Base-by-base conservation (phyloP, 2,113 vertebrate species). In the Lamprotornis superbus region DNA sequence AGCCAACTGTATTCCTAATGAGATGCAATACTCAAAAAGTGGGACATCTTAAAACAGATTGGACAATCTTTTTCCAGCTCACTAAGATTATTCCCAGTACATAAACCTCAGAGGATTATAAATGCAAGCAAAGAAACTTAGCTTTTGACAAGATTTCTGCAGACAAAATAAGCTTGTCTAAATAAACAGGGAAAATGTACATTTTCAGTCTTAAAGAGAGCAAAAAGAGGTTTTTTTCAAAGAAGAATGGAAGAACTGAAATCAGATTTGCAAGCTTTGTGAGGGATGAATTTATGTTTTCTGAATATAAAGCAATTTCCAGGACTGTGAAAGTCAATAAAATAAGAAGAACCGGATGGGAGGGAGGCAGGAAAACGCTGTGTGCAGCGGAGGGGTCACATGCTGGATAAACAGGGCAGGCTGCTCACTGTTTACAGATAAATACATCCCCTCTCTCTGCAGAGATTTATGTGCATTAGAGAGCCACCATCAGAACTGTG, bases 11-110 rank as follows among this genome's bases (percentile, higher is more conserved):
- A 70, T 44, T 90, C 63, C 64, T 94, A 91, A 94, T 92, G 56
- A 92, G 69, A 88, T 52, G 64, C n/a, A 71, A 31, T 78, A 68
- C 31, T 71, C 52, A 53, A 56, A 87, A 96, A 97, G 75, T 91
- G 71, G 92, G 90, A 69, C 91, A 97, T 88, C 80, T 94, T 91
- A 90, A 74, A 87, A 90, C 69, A 91, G 59, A 90, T 35, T 74
- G 82, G 79, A 93, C 90, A 91, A 95, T 78, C n/a, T 75, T 87
- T 76, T 86, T 83, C 83, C 85, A 92, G 70, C 81, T 93, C 77
- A 84, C 60, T 37, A 91, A 83, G 85, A 92, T 78, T 83, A 93
- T 83, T 95, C 86, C 53, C 68, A 83, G 77, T 27, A 78, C 55
- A 83, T 57, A 89, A 87, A 86, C 25, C 84, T 90, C 83, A 91